Evolutionary conservation across 2,797 vertebrate species (phyloP), one percentile per base, ranked within the genome.

Genomic region (Graptemys geographica): DNA sequence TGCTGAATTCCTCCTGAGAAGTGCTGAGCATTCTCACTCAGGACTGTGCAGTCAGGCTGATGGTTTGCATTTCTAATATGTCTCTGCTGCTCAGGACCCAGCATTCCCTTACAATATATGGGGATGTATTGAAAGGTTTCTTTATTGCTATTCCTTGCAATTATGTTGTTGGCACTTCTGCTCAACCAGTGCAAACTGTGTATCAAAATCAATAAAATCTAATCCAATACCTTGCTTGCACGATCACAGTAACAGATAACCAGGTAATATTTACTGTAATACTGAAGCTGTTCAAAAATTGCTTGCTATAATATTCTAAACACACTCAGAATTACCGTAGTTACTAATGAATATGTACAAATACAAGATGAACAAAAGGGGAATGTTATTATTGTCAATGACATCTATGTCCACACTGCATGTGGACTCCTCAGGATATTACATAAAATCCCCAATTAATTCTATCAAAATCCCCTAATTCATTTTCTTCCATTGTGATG

Each of bases 181-280:
- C 31, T 96, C 31, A 90, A 83, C 25, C 88, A 78, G 72, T 49
- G 89, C 84, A 87, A 23, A 31, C 9, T 62, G 28, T 28, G 5
- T 89, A 87, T 88, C 47, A 95, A 93, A 94, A 93, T 90, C 51
- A 84, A 74, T 81, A 86, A 86, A 86, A 93, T 87, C 53, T 84
- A 88, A 95, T 86, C 72, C 87, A 85, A 47, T 81, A 8, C 10
- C 51, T 95, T 79, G 28, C 28, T 92, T 81, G n/a, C 55, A 8
- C 51, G 25, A 96, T 84, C 31, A n/a, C 27, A 59, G n/a, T 25
- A 88, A 51, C 81, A 90, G 74, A 96, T 88, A 94, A 93, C 55
- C 27, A 65, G 65, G 2, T 6, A 84, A 47, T 87, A 87, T 69
- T 44, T 69, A 79, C 19, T 12, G 1, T 41, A 93, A 92, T 74